Conservation (phyloP, 2,797 vertebrate genomes). For the Notamacropus eugenii region DNA sequence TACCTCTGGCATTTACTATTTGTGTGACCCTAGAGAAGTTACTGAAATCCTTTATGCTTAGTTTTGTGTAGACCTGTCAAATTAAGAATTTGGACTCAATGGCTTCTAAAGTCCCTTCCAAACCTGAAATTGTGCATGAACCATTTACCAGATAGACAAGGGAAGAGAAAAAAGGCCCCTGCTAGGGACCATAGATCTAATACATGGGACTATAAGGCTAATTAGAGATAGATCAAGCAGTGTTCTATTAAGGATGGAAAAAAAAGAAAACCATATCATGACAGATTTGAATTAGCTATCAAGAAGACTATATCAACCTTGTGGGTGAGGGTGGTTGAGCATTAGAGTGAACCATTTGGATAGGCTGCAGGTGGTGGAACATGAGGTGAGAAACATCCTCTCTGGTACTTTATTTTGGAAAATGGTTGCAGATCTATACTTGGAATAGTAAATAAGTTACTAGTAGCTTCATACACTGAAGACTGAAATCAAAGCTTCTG, state of each 20-base stretch:
- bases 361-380: not conserved
- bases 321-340: not conserved
- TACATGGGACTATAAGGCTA: not conserved
- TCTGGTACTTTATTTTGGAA: not conserved
- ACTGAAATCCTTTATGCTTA: not conserved
- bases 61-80: not conserved
- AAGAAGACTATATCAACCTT: not conserved
- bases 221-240: not conserved
- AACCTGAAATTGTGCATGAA: not conserved
- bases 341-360: not conserved
- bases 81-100: not conserved
- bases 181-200: not conserved
- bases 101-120: not conserved
- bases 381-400: not conserved
- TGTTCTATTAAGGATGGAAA: not conserved
- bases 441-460: not conserved
- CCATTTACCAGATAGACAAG: not conserved
- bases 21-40: not conserved
- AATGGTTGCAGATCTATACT: not conserved
- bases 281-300: not conserved
- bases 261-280: not conserved
- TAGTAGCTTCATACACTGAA: not conserved
- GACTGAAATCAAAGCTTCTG: not conserved
- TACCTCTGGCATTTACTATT: not conserved
- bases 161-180: not conserved